Percentiles rank a stretch among this genome's conserved stretches.
These are phyloP conservation scores for Chrysaora quinquecirrha DNA, from an alignment of 30 jellyfish, hydroid and myxozoan species.

Conservation along the genomic window DNA sequence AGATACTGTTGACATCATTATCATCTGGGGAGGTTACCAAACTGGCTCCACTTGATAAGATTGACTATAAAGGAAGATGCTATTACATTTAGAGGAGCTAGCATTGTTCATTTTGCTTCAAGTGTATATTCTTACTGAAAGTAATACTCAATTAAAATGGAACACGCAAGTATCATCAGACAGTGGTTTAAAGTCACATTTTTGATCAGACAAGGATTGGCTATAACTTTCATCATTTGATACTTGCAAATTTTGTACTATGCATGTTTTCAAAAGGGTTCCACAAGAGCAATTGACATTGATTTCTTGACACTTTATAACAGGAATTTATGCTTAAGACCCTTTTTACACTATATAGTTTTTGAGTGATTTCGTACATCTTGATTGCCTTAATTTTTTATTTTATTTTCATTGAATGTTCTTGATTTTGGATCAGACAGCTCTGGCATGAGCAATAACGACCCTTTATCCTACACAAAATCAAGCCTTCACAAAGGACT, in stretches of 20 bases:
- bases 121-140: neutral
- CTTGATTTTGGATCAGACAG: neutral
- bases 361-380: neutral
- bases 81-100: neutral
- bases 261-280: neutral
- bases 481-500: too few species aligned
- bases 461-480: too few species aligned
- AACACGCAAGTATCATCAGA: neutral
- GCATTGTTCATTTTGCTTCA: neutral
- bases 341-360: neutral
- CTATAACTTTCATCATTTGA: neutral
- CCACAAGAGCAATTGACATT: neutral
- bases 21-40: conserved; percentile 57
- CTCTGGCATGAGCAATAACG: neutral
- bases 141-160: neutral
- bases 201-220: neutral
- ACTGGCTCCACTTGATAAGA: conserved; percentile 57
- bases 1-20: conserved; percentile 52
- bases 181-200: neutral
- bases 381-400: too few species aligned
- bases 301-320: neutral
- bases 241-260: neutral
- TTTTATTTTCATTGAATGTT: neutral
- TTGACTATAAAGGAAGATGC: neutral
- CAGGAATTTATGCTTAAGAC: neutral